Base-by-base conservation (phyloP, 2,797 vertebrate genomes). In the Hipposideros larvatus region DNA sequence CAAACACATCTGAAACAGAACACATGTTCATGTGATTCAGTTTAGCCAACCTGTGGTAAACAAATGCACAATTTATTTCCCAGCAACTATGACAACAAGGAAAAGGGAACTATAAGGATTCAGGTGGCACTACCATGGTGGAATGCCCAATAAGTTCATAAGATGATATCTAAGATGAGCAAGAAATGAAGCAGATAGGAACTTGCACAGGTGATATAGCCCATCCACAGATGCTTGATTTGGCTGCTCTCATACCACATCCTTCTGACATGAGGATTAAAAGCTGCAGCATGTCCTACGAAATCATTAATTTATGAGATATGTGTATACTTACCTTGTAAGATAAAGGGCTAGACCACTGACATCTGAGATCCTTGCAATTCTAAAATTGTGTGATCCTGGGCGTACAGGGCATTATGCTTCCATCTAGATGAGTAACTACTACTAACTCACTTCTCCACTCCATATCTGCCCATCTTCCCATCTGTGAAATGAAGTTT, bases 341-440 rank as follows among this genome's bases (percentile, higher is more conserved):
- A 24, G 19, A 63, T 68, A 63, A 91, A 91, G 55, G 65, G 41
- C 70, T 65, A 87, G 75, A 68, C 18, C 63, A 48, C 11, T 48
- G 37, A 70, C 34, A 80, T 63, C 65, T 82, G 53, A 71, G 57
- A 55, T 57, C 21, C 15, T 90, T 93, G 51, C n/a, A n/a, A 2
- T 87, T 91, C 87, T 89, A 79, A 87, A 43, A 51, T 79, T 85
- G 37, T 80, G 48, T 91, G 74, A 79, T 66, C 74, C 10, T 85
- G 28, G 43, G 31, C 34, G 73, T 71, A 28, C 24, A 80, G 63
- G 77, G 18, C 51, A 63, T 92, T 78, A 83, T 63, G 55, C 22
- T 96, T 96, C 51, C 68, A 78, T 88, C 84, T 82, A 87, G 46
- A 71, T 87, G 48, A 96, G 59, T 87, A 84, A 63, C 70, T 13